Conservation (phyloP, 2,113 vertebrate species). For the Myocastor coypus region DNA sequence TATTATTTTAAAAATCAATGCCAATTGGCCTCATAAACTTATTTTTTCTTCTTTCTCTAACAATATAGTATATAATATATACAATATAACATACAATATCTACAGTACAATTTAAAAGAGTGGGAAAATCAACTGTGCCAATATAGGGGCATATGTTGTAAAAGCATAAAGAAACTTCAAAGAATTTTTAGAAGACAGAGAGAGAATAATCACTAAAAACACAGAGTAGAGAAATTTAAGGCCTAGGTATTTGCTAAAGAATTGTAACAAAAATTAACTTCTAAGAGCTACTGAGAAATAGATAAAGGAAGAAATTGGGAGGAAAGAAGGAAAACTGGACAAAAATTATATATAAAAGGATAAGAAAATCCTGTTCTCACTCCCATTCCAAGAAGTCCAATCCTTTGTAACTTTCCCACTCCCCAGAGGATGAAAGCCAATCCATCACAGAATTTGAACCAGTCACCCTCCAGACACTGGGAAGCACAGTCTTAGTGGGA, state of each 20-base stretch:
- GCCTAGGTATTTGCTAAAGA: not conserved
- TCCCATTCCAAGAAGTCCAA: not conserved
- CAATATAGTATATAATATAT: not conserved
- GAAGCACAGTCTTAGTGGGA: not conserved
- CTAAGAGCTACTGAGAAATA: not conserved
- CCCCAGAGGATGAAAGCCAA: not conserved
- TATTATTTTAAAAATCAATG: not conserved
- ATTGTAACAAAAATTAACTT: not conserved
- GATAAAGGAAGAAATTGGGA: not conserved
- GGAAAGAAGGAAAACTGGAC: not conserved
- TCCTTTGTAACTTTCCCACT: not conserved
- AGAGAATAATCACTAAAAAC: not conserved
- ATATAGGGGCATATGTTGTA: not conserved
- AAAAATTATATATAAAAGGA: not conserved
- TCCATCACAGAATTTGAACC: not conserved
- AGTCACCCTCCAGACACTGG: not conserved
- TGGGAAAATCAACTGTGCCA: not conserved
- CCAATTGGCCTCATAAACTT: not conserved
- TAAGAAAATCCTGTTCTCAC: not conserved
- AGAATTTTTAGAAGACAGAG: slow-evolving; percentile 46
- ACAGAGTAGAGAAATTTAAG: not conserved
- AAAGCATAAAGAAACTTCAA: not conserved
- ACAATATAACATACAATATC: no score
- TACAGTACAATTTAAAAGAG: slow-evolving; percentile 8
- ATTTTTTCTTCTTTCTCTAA: not conserved